phyloP scores from a whole-genome alignment of 2,113 vertebrate species.

The Daubentonia madagascariensis region DNA sequence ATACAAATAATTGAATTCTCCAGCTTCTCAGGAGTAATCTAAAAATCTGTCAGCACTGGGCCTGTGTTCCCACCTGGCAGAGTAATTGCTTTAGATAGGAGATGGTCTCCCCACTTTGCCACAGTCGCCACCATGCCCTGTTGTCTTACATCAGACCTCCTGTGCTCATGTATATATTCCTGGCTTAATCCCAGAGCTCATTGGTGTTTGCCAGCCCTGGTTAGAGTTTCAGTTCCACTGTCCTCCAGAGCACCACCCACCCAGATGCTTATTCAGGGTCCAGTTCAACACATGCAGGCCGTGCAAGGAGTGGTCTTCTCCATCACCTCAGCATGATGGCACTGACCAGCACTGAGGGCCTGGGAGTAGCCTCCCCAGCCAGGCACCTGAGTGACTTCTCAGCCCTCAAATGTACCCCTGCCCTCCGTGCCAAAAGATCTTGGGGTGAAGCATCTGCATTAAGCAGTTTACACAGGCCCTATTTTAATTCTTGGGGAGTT shows the following conservation, averaged over 20 bases:
- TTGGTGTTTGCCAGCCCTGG: not conserved
- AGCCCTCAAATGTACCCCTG: not conserved
- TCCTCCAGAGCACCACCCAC: not conserved
- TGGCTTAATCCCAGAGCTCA: not conserved
- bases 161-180: not conserved
- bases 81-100: not conserved
- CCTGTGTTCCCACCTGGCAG: not conserved
- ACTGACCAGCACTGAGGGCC: not conserved
- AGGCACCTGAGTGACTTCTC: not conserved
- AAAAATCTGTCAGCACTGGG: not conserved
- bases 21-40: not conserved
- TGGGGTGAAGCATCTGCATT: not conserved
- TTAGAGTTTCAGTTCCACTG: not conserved
- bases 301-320: not conserved
- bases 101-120: not conserved
- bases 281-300: not conserved
- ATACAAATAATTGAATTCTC: not conserved
- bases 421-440: not conserved
- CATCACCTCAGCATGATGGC: not conserved
- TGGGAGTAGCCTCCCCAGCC: not conserved
- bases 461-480: not conserved
- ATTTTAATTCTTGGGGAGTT: not conserved
- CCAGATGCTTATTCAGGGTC: not conserved
- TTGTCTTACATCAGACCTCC: not conserved
- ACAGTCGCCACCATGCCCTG: not conserved